A percentile compares a stretch with the other conserved stretches of the same genome.
Conservation (phyloP, 2,113 vertebrate species). For the Progne subis region DNA sequence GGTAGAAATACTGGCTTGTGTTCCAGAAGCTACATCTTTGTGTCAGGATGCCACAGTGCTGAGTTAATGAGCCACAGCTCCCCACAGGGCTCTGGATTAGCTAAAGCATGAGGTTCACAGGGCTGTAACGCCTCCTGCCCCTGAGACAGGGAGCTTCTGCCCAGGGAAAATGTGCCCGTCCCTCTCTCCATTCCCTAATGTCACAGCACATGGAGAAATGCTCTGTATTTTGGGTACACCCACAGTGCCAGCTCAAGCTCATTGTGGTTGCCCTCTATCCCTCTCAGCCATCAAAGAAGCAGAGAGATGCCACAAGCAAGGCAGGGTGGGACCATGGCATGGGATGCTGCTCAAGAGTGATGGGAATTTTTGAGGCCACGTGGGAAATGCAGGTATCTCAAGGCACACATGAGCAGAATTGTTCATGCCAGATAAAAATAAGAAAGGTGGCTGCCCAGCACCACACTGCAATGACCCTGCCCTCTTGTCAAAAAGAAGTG, state of each 20-base stretch:
- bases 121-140: not conserved
- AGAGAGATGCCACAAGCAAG: not conserved
- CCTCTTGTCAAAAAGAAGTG: not conserved
- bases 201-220: rapidly evolving
- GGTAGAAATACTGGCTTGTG: not conserved
- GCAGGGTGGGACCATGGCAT: not conserved
- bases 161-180: rapidly evolving
- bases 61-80: not conserved
- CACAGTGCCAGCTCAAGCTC: too few relatives aligned
- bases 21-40: not conserved
- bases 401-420: not conserved
- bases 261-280: rapidly evolving
- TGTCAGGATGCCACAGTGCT: not conserved
- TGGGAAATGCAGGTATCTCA: not conserved
- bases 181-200: not conserved
- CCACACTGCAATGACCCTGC: not conserved
- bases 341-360: not conserved
- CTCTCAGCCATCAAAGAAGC: too few relatives aligned
- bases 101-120: not conserved
- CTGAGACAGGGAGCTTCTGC: not conserved
- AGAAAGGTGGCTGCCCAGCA: not conserved
- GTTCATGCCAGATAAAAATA: not conserved
- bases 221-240: not conserved
- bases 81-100: not conserved
- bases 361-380: not conserved